Base-by-base conservation (phyloP, 23 tunicate species). In the Oikopleura albicans region DNA sequence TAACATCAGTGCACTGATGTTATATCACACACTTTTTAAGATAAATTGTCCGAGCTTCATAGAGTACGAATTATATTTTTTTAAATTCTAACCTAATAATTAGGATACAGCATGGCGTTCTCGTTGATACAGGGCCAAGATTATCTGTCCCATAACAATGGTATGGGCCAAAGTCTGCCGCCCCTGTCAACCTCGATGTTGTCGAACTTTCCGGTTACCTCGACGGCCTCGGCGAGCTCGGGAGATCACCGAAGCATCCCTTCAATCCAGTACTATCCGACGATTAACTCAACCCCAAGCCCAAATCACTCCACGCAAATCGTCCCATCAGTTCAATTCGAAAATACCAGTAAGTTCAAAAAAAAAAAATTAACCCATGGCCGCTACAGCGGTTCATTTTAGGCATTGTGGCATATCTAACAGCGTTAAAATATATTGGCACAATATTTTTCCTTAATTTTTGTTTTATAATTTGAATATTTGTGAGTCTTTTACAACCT, bases 91-190 rank as follows among this genome's bases (percentile, higher is more conserved):
- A 49, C 22, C 22, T 49, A 49, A 49, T 22, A 22, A 49, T 71
- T 12, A 71, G 79, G 79, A 4, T 71, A 71, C 37, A 12, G 34
- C 79, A 71, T 71, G 79, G 79, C 79, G 2, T 71, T 71, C 31
- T 71, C 79, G 4, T 34, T 71, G 4, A 49, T 49, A 8, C 63
- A 49, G 22, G 63, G 63, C 22, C 63, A 49, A 49, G 63, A 49
- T 49, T 49, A 8, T 49, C 4, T 27, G 2, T 4, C 4, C 2
- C 27, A 71, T 37, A 22, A 49, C 16, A 8, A 49, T 8, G 79
- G 79, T 2, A 71, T 71, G 79, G 79, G 79, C 4, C 79, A 71
- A 71, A 16, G 37, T 12, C 35, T 71, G 79, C 79, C 79, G 31
- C 79, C 79, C 33, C 31, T 71, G 37, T 71, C 79, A 12, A 27